A percentile compares a stretch with the other conserved stretches of the same genome.
phyloP scores from a whole-genome alignment of 2,797 vertebrate species.

The Oreochromis mossambicus region DNA sequence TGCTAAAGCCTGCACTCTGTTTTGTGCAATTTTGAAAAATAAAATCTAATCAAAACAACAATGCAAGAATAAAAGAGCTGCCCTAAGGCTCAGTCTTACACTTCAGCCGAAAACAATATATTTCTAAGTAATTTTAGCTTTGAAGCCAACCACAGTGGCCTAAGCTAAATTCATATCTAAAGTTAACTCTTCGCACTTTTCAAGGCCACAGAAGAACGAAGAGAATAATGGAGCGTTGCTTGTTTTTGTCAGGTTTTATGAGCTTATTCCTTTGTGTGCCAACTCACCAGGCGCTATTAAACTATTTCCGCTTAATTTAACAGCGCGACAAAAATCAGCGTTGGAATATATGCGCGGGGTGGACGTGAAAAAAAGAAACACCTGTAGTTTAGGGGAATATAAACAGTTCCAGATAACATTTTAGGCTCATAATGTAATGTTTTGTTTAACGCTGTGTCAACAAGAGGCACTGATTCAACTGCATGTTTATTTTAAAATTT shows the following conservation, averaged over 20 bases:
- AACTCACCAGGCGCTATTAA: slow-evolving; percentile 32
- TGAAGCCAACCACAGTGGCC: slow-evolving; percentile 36
- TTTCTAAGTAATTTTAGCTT: slow-evolving; percentile 50
- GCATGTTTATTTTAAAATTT: not conserved
- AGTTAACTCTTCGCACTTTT: slow-evolving; percentile 44
- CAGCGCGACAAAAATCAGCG: slow-evolving; percentile 10
- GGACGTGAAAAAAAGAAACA: not conserved
- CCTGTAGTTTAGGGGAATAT: not conserved
- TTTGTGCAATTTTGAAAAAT: slow-evolving; percentile 69
- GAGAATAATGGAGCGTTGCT: slow-evolving; percentile 44
- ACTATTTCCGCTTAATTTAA: slow-evolving; percentile 25
- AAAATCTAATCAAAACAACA: slow-evolving; percentile 76
- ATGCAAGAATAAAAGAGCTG: slow-evolving; percentile 56
- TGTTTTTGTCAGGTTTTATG: slow-evolving; percentile 42
- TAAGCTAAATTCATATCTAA: slow-evolving; percentile 51
- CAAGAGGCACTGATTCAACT: slow-evolving; percentile 4
- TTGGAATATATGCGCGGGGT: not conserved
- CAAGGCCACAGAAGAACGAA: slow-evolving; percentile 22
- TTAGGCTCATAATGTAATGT: not conserved
- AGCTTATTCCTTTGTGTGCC: slow-evolving; percentile 26
- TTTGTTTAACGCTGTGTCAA: not conserved
- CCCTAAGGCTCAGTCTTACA: slow-evolving; percentile 40
- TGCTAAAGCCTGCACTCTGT: slow-evolving; percentile 48
- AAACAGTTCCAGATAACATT: not conserved
- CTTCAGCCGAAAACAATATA: slow-evolving; percentile 50